Conservation (phyloP, 2,797 vertebrate species). For the Acanthurus lineatus region DNA sequence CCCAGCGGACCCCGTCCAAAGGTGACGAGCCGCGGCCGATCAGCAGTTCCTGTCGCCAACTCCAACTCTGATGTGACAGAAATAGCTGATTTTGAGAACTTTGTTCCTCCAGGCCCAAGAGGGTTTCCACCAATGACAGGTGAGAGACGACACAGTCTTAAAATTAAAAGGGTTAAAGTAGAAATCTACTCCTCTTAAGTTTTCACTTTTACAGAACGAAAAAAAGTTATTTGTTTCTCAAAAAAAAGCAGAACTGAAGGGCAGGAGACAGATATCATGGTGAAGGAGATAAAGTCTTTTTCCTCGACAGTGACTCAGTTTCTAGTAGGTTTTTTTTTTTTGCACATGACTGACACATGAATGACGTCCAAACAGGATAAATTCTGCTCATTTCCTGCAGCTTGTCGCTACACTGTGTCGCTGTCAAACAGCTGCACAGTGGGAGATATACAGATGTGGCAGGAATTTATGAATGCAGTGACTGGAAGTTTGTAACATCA, state of each 20-base stretch:
- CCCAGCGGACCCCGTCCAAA: conserved; percentile 64
- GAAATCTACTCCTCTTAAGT: too few relatives aligned
- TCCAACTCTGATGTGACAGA: conserved; percentile 88
- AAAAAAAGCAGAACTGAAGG: not conserved
- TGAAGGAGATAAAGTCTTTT: conserved; percentile 42
- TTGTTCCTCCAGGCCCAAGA: conserved; percentile 83
- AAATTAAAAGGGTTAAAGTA: too few relatives aligned
- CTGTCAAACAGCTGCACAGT: conserved; percentile 17
- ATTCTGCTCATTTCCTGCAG: conserved; percentile 49
- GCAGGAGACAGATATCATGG: conserved; percentile 5
- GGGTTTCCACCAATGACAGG: conserved; percentile 87
- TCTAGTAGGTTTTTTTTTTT: conserved; percentile 6
- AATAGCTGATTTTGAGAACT: conserved; percentile 88
- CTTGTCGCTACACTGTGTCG: not conserved
- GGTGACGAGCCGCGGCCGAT: conserved; percentile 85
- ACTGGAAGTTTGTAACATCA: conserved; percentile 12
- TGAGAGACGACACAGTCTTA: conserved; percentile 60
- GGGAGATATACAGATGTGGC: conserved; percentile 36
- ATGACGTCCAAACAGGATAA: conserved; percentile 30
- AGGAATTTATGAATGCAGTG: conserved; percentile 22
- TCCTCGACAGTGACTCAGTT: conserved; percentile 22
- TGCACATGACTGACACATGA: conserved; percentile 49
- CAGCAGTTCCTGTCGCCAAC: conserved; percentile 79
- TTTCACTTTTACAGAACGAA: not conserved
- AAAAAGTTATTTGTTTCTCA: not conserved